A percentile compares a stretch with the other conserved stretches of the same genome.
Conservation (phyloP, 2,888 invertebrate genomes). For the Dexiosoma caninum region DNA sequence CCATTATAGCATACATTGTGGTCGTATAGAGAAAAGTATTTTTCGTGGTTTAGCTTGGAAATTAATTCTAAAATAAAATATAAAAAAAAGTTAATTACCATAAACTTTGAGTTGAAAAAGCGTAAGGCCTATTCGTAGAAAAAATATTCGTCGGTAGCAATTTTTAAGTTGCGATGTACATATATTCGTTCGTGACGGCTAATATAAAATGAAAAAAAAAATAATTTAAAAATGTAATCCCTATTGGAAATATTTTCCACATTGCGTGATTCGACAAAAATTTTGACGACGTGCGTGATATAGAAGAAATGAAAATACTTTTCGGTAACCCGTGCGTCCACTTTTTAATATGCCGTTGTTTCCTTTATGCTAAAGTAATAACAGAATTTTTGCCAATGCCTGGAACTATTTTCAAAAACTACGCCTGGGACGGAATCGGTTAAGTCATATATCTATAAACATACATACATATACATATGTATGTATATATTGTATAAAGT, state of each 20-base stretch:
- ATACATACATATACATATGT: too few relatives aligned
- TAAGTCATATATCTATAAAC: too few relatives aligned
- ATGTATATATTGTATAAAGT: neutral
- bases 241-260: neutral
- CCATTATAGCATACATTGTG: neutral
- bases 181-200: too few relatives aligned
- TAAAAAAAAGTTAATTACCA: neutral
- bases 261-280: neutral
- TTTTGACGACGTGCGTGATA: neutral
- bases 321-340: neutral
- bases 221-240: neutral
- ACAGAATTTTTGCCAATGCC: neutral
- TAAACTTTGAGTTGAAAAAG: neutral
- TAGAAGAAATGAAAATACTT: neutral
- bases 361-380: neutral
- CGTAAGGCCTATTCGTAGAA: neutral
- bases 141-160: neutral
- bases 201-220: neutral
- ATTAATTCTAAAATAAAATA: too few relatives aligned
- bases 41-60: too few relatives aligned
- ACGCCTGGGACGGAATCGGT: constrained; percentile 17
- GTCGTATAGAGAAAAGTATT: constrained; percentile 43
- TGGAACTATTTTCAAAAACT: neutral
- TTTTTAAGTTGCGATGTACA: neutral
- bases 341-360: neutral